Evolutionary conservation across 2,888 invertebrate genomes (phyloP).

Genomic region (Acleris literana): DNA sequence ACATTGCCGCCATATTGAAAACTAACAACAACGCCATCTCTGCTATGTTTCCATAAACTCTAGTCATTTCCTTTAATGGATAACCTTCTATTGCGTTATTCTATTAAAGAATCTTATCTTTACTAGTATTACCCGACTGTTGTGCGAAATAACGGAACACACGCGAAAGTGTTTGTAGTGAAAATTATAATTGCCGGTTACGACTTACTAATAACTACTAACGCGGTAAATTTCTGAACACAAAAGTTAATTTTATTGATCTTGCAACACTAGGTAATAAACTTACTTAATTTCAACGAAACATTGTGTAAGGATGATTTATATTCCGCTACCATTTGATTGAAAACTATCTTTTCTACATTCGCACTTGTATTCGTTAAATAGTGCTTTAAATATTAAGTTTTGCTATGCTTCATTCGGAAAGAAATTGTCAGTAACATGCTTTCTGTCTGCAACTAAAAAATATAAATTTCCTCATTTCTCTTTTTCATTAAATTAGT

Average conservation of each 20-base stretch:
- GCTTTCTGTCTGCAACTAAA: too few relatives aligned
- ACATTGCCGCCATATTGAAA: too few relatives aligned
- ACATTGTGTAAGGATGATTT: slow-evolving; percentile 19
- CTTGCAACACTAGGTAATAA: slow-evolving; percentile 20
- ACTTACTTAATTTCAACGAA: slow-evolving; percentile 19
- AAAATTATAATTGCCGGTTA: slow-evolving; percentile 23
- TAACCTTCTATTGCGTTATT: slow-evolving; percentile 1
- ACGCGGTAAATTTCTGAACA: slow-evolving; percentile 6
- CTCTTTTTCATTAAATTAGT: too few relatives aligned
- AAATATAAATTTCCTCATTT: too few relatives aligned
- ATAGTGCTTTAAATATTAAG: too few relatives aligned
- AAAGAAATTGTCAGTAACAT: too few relatives aligned
- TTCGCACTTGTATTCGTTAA: neutral
- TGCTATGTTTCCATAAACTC: too few relatives aligned
- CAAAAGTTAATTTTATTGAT: slow-evolving; percentile 18
- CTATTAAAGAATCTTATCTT: neutral
- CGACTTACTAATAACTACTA: slow-evolving; percentile 24
- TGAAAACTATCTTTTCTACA: neutral
- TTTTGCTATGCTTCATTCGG: too few relatives aligned
- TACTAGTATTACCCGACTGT: slow-evolving; percentile 1
- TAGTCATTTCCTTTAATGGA: slow-evolving; percentile 5
- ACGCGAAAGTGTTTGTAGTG: slow-evolving; percentile 9
- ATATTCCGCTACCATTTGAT: slow-evolving; percentile 13
- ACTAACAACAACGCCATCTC: too few relatives aligned
- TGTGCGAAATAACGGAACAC: slow-evolving; percentile 12